Base-by-base conservation (phyloP, 2,888 invertebrate genomes). In the Alsophila aescularia region DNA sequence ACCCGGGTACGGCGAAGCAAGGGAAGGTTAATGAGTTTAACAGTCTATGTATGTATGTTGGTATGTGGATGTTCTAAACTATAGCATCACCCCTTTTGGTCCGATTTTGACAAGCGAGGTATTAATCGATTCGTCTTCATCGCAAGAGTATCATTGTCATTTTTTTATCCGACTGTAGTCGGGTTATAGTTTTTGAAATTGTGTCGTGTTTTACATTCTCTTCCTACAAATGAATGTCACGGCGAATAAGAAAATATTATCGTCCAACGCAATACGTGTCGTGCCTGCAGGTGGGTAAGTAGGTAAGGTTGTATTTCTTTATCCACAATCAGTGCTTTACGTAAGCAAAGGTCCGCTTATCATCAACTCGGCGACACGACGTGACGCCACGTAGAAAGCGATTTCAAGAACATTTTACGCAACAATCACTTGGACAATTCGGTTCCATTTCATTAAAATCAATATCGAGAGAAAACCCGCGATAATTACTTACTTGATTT, bases 361-460 rank as follows among this genome's bases (percentile, higher is more conserved):
- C 83, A 80, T 41, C 73, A 60, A 7, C 37, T 39, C 31, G 27
- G 69, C 61, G 60, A 60, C 69, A 69, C 61, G 60, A 60, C 69
- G 80, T 83, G 83, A 81, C 83, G 83, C 77, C 75, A 71, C 75
- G 85, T 85, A 83, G 85, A 86, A 85, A 87, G 83, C 84, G 81
- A 84, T 83, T 84, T 83, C 83, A 85, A 83, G 83, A 85, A 81
- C 81, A 73, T 81, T 85, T 65, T 85, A 79, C 81, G 83, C 77
- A 87, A 87, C 73, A 62, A 52, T 66, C 62, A 69, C 64, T 62
- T 67, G 67, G 67, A 73, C 71, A 71, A 75, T 73, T 76, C 67
- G 71, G 76, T 79, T 83, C 67, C 77, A 75, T 78, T 80, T 79
- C 72, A 82, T 78, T 81, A 77, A 74, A 60, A 69, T 73, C 70